Evolutionary conservation across 2,888 invertebrate species (phyloP).

Genomic region (Apomyelois bistriatella): DNA sequence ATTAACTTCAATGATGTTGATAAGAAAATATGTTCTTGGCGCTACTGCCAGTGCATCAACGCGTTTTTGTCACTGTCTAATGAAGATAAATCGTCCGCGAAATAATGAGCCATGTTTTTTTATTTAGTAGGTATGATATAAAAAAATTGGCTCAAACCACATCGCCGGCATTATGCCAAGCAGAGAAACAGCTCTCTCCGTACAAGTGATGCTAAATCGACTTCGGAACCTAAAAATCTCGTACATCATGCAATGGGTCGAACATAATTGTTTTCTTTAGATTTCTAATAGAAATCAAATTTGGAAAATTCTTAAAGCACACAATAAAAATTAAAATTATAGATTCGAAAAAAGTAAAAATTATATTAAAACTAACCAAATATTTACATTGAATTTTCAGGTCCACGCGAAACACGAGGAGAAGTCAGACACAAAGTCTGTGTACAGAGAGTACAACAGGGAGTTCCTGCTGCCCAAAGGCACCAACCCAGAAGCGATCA

Average conservation of each 20-base stretch:
- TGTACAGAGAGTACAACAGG: constrained; percentile 98
- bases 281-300: too few species aligned
- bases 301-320: too few species aligned
- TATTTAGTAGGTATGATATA: constrained; percentile 32
- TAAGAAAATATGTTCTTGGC: constrained; percentile 13
- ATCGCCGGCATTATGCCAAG: constrained; percentile 56
- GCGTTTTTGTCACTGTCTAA: constrained; percentile 36
- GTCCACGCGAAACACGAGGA: constrained; percentile 99
- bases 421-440: constrained; percentile 96
- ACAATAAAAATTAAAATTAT: too few species aligned
- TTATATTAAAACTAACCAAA: not conserved
- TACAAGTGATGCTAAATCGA: constrained; percentile 22
- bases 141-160: constrained; percentile 40
- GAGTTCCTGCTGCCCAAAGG: constrained; percentile 98
- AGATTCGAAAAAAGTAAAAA: too few species aligned
- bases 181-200: constrained; percentile 38
- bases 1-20: constrained; percentile 17
- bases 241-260: too few species aligned
- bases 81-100: constrained; percentile 47
- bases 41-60: constrained; percentile 14
- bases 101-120: constrained; percentile 45
- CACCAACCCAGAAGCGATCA: constrained; percentile 97
- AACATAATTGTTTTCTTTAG: too few species aligned
- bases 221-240: too few species aligned
- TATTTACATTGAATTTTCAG: constrained; percentile 73